Evolutionary conservation across 2,797 vertebrate genomes (phyloP).

Genomic region (Anguilla obscura): DNA sequence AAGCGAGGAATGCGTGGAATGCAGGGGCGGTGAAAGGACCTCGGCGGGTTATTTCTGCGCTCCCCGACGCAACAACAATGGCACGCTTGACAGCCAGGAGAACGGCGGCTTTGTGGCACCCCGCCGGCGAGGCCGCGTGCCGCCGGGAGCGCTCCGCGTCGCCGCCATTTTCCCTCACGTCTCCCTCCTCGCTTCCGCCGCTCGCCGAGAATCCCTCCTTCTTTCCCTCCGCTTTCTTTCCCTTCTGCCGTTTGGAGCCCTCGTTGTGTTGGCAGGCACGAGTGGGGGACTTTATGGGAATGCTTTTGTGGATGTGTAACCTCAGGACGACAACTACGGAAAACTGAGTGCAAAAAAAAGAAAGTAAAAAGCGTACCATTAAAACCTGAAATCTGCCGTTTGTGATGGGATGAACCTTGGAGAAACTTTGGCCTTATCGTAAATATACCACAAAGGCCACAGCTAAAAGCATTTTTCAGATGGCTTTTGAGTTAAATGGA

Average conservation of each 20-base stretch:
- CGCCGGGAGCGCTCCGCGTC: slow-evolving; percentile 95
- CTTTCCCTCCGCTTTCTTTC: slow-evolving; percentile 61
- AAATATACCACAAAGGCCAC: neutral
- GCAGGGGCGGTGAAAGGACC: slow-evolving; percentile 88
- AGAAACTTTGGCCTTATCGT: neutral
- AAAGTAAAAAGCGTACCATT: neutral
- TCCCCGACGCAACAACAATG: slow-evolving; percentile 79
- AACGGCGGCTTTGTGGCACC: slow-evolving; percentile 87
- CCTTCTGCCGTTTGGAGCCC: neutral
- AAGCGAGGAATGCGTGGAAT: slow-evolving; percentile 86
- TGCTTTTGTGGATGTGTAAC: neutral
- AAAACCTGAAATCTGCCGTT: neutral
- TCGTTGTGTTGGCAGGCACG: neutral
- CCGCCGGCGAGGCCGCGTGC: slow-evolving; percentile 84
- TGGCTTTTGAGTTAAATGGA: neutral
- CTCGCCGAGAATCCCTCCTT: slow-evolving; percentile 79
- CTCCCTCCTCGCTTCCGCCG: slow-evolving; percentile 71
- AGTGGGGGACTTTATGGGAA: neutral
- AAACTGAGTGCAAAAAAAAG: neutral
- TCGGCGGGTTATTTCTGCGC: slow-evolving; percentile 80
- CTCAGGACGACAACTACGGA: neutral
- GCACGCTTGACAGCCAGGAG: slow-evolving; percentile 91
- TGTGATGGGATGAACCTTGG: neutral
- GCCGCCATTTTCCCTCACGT: slow-evolving; percentile 85
- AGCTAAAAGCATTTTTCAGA: neutral